These are phyloP conservation scores for Tachuris rubrigastra DNA, from an alignment of 2,113 vertebrate species.

Conservation along the genomic window DNA sequence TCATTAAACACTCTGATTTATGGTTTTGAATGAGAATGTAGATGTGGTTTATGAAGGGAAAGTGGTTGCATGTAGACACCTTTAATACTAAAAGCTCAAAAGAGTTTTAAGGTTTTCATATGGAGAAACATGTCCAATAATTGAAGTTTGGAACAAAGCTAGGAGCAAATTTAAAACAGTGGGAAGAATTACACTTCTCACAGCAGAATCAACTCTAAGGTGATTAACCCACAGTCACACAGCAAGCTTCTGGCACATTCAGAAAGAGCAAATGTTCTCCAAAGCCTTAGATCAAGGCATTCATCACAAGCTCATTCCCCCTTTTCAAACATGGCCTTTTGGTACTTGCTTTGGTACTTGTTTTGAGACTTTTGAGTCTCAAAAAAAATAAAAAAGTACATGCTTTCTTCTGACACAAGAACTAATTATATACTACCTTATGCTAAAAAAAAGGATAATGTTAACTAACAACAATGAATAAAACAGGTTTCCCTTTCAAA, in stretches of 20 bases:
- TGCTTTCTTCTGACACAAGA: neutral
- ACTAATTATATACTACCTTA: neutral
- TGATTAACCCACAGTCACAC: neutral
- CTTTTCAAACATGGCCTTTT: neutral
- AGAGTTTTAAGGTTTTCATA: neutral
- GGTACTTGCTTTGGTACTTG: neutral
- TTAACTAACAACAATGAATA: neutral
- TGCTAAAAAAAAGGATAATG: neutral
- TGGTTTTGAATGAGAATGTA: neutral
- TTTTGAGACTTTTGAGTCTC: neutral
- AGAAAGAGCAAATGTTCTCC: neutral
- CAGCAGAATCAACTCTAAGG: neutral
- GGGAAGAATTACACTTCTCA: neutral
- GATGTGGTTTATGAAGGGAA: neutral
- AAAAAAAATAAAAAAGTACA: neutral
- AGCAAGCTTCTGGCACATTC: neutral
- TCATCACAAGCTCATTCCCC: neutral
- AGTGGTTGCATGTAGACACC: accelerated
- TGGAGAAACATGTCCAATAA: neutral
- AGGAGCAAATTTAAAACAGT: neutral
- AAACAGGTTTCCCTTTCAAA: neutral
- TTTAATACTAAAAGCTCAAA: neutral
- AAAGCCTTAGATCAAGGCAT: neutral
- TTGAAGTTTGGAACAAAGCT: neutral
- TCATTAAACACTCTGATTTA: neutral